Conservation (phyloP, 2,797 vertebrate genomes). For the Typhlichthys subterraneus region DNA sequence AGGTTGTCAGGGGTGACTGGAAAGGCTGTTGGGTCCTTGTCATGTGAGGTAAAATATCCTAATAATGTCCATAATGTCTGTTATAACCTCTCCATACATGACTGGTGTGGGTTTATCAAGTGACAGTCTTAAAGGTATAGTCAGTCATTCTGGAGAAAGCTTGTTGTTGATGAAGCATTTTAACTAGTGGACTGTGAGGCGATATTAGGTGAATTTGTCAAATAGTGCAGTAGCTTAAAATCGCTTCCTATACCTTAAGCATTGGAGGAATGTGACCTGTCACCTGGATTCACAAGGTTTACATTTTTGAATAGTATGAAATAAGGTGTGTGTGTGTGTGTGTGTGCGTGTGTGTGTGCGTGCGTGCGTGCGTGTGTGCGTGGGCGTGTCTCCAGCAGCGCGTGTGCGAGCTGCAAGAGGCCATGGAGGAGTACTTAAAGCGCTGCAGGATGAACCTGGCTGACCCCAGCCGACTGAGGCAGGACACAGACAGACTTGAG, state of each 20-base stretch:
- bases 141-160: no score
- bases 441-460: constrained; percentile 66
- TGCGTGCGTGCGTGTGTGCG: no score
- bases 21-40: constrained; percentile 40
- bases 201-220: no score
- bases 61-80: background rate
- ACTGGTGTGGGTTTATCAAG: no score
- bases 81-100: no score
- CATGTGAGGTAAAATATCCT: constrained; percentile 49
- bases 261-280: background rate
- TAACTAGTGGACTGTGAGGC: no score
- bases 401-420: constrained; percentile 66
- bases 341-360: no score
- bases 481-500: constrained; percentile 69
- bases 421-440: constrained; percentile 77
- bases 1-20: constrained; percentile 31
- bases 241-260: no score
- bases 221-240: no score
- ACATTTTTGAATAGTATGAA: no score
- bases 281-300: background rate
- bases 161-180: no score
- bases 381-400: constrained; percentile 31
- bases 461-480: constrained; percentile 50
- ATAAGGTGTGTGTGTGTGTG: no score
- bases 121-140: background rate